Evolutionary conservation across 1,140 invertebrate species (phyloP), one percentile per base, ranked within the genome.

Genomic region (Caerostris darwini): DNA sequence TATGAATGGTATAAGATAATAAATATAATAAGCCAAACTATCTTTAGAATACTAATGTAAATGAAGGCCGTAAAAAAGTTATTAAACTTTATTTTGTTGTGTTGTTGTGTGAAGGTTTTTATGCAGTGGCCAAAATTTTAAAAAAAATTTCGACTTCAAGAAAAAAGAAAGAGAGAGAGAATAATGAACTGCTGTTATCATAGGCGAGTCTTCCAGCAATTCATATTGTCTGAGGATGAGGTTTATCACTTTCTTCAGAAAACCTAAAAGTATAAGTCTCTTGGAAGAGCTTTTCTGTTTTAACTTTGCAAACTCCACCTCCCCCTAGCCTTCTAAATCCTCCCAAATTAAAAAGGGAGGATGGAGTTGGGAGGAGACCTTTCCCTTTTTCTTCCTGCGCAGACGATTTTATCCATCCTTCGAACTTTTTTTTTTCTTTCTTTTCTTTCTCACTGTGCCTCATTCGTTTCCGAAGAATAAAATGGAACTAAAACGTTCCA

Each of bases 401-500:
- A 90, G 88, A 54, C 69, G 64, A 90, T 92, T 93, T 56, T 85
- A 85, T 53, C 17, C 59, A 59, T 8, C n/a, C 34, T 34, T 34
- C 82, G 8, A 57, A 81, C 7, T 12, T 56, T 56, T 12, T 56
- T 56, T 90, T 90, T 34, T 90, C 53, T 54, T 64, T 87, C n/a
- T 86, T 87, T 87, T n/a, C 67, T n/a, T 12, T 34, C 56, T 14
- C 59, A 5, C 10, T 87, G 61, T 64, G 61, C 10, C 53, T 71
- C 14, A 90, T 90, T 61, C 83, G 83, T 82, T 69, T 85, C 81
- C 17, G 8, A 56, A 64, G 58, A 71, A 86, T 87, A 87, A 71
- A 93, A 87, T 71, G 82, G 64, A 67, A 61, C 92, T 87, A 93
- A 93, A 93, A 57, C 64, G 92, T 93, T 93, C 92, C 92, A 87